Conservation (phyloP, 2,888 invertebrate genomes). For the Hetaerina titia region DNA sequence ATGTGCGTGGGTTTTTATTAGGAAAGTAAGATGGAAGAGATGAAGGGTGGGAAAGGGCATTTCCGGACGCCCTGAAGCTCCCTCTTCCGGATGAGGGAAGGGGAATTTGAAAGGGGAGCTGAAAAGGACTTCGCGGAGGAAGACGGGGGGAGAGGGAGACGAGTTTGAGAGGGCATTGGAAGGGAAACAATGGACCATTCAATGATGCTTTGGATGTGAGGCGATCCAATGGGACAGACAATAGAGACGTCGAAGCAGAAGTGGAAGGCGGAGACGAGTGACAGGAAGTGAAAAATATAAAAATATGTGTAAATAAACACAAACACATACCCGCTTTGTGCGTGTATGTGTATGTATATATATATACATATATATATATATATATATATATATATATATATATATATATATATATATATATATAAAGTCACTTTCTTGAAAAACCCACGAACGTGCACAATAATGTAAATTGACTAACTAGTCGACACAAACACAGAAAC, state of each 20-base stretch:
- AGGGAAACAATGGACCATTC: constrained; percentile 15
- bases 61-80: background rate
- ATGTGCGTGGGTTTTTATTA: background rate
- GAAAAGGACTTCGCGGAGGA: background rate
- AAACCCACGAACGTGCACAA: no score
- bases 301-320: background rate
- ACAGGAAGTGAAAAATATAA: background rate
- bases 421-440: no score
- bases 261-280: background rate
- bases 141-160: background rate
- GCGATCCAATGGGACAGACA: background rate
- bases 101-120: constrained; percentile 13
- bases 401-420: no score
- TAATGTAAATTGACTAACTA: no score
- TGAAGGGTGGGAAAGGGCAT: background rate
- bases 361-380: no score
- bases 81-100: background rate
- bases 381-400: no score
- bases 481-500: no score
- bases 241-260: background rate
- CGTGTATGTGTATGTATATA: no score
- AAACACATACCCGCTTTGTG: no score
- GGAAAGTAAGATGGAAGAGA: background rate
- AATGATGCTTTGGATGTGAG: constrained; percentile 19
- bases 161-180: background rate